Evolutionary conservation across 2,888 invertebrate species (phyloP), one percentile per base, ranked within the genome.

Genomic region (Ceraclea dissimilis): DNA sequence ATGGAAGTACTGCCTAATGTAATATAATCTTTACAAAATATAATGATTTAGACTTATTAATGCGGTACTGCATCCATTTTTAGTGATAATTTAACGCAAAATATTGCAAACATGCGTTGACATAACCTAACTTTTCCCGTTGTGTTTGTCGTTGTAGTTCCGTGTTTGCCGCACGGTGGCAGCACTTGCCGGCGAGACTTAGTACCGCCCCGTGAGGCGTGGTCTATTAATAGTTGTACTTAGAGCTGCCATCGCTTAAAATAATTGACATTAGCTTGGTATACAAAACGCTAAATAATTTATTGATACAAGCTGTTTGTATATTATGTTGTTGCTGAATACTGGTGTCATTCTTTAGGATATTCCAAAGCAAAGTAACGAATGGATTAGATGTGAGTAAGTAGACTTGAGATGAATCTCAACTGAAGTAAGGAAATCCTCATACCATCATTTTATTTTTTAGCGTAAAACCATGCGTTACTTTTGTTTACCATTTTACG

Each of bases 251-350:
- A 60, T 62, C 62, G 58, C 58, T 56, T 60, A 58, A 60, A 62
- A 62, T 62, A 62, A 62, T 62, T 62, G 62, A 62, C 62, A 60
- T 62, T 62, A 60, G 62, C 62, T 56, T 49, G 60, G 57, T 58
- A 60, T 57, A 60, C 62, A 60, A 60, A 62, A 62, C 58, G 58
- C 55, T 62, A 62, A 60, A 62, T 61, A 62, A 62, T 62, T 62
- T 60, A 62, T 62, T 60, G 60, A 61, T 58, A 61, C 61, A 57
- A 54, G 56, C 55, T 54, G 57, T 54, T 54, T 51, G 56, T 58
- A 56, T 56, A n/a, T n/a, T n/a, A 53, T 59, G 56, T 58, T 57
- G 56, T 54, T 49, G 55, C 19, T 46, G 20, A 19, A 46, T 46
- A 5, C 46, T 46, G 13, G 46, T 46, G 39, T 13, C 16, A 16